A percentile compares a stretch with the other conserved stretches of the same genome.
These are phyloP conservation scores for Onychomys arenicola DNA, from an alignment of 2,797 vertebrate species.

Conservation along the genomic window DNA sequence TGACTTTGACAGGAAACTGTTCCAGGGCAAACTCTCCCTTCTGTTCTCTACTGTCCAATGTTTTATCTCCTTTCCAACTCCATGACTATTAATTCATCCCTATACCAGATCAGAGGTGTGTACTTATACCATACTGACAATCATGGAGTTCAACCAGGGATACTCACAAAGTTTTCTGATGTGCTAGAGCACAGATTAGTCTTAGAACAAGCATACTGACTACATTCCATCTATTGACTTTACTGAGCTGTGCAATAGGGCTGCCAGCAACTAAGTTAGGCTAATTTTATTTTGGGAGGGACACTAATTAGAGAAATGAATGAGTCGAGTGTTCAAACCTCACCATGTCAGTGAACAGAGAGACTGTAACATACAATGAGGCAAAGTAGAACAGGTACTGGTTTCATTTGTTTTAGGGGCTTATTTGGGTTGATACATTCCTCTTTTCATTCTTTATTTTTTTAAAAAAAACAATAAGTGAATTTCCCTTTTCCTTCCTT, in stretches of 20 bases:
- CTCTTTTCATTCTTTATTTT: neutral
- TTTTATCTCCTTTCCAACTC: neutral
- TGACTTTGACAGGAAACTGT: conserved; percentile 95
- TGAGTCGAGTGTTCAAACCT: neutral
- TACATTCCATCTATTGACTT: neutral
- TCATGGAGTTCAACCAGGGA: neutral
- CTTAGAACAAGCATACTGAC: neutral
- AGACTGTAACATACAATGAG: neutral
- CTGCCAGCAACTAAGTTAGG: neutral
- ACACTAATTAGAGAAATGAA: neutral
- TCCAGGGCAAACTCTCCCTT: conserved; percentile 92
- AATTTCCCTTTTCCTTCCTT: neutral
- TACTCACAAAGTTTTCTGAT: neutral
- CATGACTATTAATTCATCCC: neutral
- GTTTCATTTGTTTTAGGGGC: neutral
- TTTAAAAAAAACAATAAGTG: conserved; percentile 11
- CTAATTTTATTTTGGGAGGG: neutral
- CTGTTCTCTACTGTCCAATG: neutral
- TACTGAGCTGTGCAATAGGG: neutral
- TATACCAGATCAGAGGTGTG: neutral
- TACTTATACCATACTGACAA: neutral
- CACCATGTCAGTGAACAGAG: neutral
- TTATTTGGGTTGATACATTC: neutral
- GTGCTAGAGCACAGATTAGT: neutral
- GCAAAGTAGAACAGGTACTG: neutral